Conservation (phyloP, 35 echinoderm and acorn worm species). For the Apostichopus parvimensis region DNA sequence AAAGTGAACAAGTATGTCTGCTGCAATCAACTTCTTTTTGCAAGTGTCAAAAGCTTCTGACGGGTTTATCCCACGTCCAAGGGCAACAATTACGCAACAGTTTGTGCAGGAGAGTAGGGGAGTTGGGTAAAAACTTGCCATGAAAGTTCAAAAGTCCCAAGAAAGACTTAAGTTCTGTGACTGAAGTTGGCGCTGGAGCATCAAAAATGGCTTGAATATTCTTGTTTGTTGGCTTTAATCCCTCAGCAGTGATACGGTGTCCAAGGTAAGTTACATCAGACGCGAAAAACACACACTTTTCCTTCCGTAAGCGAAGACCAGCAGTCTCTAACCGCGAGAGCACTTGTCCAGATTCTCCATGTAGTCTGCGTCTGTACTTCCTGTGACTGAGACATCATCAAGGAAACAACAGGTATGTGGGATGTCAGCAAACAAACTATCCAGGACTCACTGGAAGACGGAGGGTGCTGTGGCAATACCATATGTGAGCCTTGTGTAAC, state of each 20-base stretch:
- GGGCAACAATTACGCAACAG: too few species aligned
- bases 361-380: conserved; percentile 37
- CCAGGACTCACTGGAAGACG: conserved; percentile 58
- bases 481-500: conserved; percentile 56
- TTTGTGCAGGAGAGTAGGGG: neutral
- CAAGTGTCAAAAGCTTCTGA: neutral
- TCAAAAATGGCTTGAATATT: conserved; percentile 55
- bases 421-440: conserved; percentile 25
- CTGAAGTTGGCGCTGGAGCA: conserved; percentile 57
- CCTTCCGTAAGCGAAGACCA: conserved; percentile 32
- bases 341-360: conserved; percentile 8
- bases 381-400: conserved; percentile 66
- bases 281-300: conserved; percentile 52
- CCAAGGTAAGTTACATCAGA: conserved; percentile 50
- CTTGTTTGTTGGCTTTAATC: conserved; percentile 47
- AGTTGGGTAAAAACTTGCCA: conserved; percentile 42
- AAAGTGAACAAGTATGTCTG: neutral
- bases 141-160: conserved; percentile 65
- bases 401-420: neutral
- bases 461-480: conserved; percentile 54
- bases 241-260: conserved; percentile 59
- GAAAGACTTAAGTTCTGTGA: conserved; percentile 56
- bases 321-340: neutral
- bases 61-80: too few species aligned
- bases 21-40: neutral